Evolutionary conservation across 2,797 vertebrate species (phyloP), one percentile per base, ranked within the genome.

Genomic region (Danio aesculapii): DNA sequence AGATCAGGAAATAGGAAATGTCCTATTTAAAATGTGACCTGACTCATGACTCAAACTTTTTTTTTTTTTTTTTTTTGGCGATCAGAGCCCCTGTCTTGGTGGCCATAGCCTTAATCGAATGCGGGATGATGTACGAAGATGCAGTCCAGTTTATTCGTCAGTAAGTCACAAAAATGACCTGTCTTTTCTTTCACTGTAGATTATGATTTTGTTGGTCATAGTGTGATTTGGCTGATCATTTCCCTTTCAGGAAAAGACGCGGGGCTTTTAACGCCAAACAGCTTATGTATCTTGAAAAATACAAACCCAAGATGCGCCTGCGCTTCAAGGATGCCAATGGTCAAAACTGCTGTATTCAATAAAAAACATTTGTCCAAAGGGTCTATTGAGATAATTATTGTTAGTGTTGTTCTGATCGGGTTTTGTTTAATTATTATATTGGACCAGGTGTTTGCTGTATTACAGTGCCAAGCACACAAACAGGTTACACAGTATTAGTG

Each of bases 91-190:
- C 98, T 30, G 97, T 99, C 81, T 90, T 99, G 91, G 98, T 99
- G 86, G 98, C 97, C 63, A 92, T 99, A 79, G 98, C 97, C 84
- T 95, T 99, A 85, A 97, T 99, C 82, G 98, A 99, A 91, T 96
- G 97, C 91, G 97, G 98, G 88, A 98, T 99, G 98, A 97, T 97
- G 91, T 99, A 99, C 1, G 98, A 99, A 91, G 98, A 99, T 52
- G 98, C 98, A 4, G 98, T 99, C 88, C 96, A 99, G 91, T 97
- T 97, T 82, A 99, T 99, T 91, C 95, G 97, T 92, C 96, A 96
- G 98, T 99, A 91, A 97, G 96, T 95, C 82, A 57, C 85, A 13
- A 14, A 2, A 63, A 9, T 14, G 0, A 21, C 3, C 6, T 12
- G 4, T 41, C 4, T 41, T 19, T 58, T 50, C 5, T 43, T 53